Evolutionary conservation across 2,888 invertebrate species (phyloP).

Genomic region (Incurvaria masculella): DNA sequence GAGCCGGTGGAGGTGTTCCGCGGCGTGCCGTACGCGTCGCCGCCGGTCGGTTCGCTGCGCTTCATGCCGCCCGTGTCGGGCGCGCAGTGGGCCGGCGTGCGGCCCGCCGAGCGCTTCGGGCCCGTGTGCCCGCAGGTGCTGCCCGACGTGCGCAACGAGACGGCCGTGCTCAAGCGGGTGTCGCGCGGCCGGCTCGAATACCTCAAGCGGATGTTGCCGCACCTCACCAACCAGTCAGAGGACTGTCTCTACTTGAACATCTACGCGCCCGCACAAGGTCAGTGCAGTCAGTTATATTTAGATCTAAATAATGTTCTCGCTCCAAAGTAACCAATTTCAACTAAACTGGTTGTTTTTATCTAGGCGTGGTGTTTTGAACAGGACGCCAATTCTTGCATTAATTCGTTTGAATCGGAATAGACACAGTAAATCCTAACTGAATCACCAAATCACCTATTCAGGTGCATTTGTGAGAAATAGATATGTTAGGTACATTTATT

Average conservation of each 20-base stretch:
- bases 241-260: constrained; percentile 97
- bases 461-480: no score
- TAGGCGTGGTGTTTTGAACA: no score
- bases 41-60: constrained; percentile 82
- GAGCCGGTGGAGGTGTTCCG: constrained; percentile 91
- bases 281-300: constrained; percentile 25
- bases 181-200: constrained; percentile 87
- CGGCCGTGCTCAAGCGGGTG: constrained; percentile 78
- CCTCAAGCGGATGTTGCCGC: constrained; percentile 81
- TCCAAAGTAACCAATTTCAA: no score
- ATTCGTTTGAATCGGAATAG: no score
- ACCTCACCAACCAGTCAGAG: constrained; percentile 89
- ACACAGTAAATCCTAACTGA: no score
- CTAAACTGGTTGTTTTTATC: no score
- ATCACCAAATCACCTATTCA: no score
- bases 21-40: constrained; percentile 93
- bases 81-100: constrained; percentile 87
- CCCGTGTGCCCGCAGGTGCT: constrained; percentile 92
- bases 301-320: no score
- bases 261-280: constrained; percentile 94
- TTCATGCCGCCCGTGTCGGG: constrained; percentile 97
- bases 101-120: constrained; percentile 81
- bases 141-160: constrained; percentile 82
- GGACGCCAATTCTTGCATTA: no score
- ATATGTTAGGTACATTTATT: no score